Percentiles rank a stretch among this genome's conserved stretches.
Conservation (phyloP, 2,797 vertebrate species). For the Tympanoctomys barrerae region DNA sequence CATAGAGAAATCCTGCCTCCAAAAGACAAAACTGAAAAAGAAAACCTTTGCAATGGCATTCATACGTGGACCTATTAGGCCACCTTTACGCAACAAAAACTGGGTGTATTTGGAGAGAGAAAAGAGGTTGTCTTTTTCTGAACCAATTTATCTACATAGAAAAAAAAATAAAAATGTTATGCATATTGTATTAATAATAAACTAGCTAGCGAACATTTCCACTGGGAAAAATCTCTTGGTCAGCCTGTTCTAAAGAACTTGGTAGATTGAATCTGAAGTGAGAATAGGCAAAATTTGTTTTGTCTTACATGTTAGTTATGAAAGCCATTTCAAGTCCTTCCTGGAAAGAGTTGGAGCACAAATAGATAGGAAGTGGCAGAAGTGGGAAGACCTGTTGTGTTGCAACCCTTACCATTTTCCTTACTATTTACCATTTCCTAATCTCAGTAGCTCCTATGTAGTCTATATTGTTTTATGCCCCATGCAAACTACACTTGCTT, state of each 20-base stretch:
- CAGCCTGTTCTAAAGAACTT: constrained; percentile 48
- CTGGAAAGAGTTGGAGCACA: constrained; percentile 25
- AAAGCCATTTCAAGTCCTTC: constrained; percentile 61
- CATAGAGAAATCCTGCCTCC: too few relatives aligned
- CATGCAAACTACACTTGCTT: constrained; percentile 24
- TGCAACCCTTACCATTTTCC: neutral
- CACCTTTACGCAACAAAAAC: constrained; percentile 25
- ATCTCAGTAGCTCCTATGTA: neutral
- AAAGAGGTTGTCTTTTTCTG: constrained; percentile 52
- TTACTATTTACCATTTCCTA: constrained; percentile 51
- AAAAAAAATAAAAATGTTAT: constrained; percentile 53
- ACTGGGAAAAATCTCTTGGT: constrained; percentile 60
- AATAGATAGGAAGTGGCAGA: constrained; percentile 40
- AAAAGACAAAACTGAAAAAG: too few relatives aligned
- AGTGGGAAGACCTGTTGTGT: neutral
- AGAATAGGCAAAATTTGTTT: constrained; percentile 54
- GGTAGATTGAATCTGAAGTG: constrained; percentile 8
- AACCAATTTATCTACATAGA: neutral
- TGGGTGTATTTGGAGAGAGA: constrained; percentile 59
- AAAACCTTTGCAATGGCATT: constrained; percentile 30
- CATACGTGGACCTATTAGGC: neutral
- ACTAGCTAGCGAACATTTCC: constrained; percentile 60
- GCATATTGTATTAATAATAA: constrained; percentile 68
- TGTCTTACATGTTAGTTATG: constrained; percentile 66
- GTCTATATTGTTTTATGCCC: neutral